Evolutionary conservation across 2,113 vertebrate genomes (phyloP).

Genomic region (Solea senegalensis): DNA sequence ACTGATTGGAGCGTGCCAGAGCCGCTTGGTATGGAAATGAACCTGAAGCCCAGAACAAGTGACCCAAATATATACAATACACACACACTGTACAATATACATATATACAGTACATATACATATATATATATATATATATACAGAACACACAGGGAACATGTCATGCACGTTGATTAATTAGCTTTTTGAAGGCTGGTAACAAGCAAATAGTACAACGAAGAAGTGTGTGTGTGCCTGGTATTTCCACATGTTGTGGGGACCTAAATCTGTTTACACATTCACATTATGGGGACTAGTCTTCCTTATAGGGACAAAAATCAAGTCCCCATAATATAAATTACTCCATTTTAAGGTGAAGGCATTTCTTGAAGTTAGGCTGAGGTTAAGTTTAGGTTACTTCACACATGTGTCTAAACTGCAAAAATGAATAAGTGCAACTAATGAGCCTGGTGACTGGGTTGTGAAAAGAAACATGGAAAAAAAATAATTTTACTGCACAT

Average conservation of each 20-base stretch:
- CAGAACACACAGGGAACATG: slow-evolving; percentile 12
- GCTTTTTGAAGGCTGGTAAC: slow-evolving; percentile 35
- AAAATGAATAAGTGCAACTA: too few relatives aligned
- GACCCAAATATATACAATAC: slow-evolving; percentile 55
- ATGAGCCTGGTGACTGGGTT: too few relatives aligned
- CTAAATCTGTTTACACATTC: too few relatives aligned
- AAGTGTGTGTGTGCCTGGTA: background rate
- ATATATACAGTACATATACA: background rate
- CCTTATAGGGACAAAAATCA: too few relatives aligned
- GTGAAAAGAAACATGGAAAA: too few relatives aligned
- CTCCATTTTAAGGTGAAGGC: too few relatives aligned
- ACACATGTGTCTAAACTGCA: too few relatives aligned
- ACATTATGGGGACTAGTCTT: too few relatives aligned
- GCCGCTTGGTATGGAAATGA: slow-evolving; percentile 66
- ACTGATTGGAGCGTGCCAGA: slow-evolving; percentile 54
- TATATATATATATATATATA: background rate
- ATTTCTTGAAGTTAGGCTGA: too few relatives aligned
- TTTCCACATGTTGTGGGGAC: too few relatives aligned
- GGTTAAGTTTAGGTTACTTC: too few relatives aligned
- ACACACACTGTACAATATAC: background rate
- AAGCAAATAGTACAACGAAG: slow-evolving; percentile 34
- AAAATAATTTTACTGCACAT: background rate
- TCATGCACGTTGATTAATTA: slow-evolving; percentile 60
- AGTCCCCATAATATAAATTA: too few relatives aligned
- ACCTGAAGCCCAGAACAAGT: slow-evolving; percentile 41